Evolutionary conservation across 2,888 invertebrate genomes (phyloP).

Genomic region (Peribatodes rhomboidaria): DNA sequence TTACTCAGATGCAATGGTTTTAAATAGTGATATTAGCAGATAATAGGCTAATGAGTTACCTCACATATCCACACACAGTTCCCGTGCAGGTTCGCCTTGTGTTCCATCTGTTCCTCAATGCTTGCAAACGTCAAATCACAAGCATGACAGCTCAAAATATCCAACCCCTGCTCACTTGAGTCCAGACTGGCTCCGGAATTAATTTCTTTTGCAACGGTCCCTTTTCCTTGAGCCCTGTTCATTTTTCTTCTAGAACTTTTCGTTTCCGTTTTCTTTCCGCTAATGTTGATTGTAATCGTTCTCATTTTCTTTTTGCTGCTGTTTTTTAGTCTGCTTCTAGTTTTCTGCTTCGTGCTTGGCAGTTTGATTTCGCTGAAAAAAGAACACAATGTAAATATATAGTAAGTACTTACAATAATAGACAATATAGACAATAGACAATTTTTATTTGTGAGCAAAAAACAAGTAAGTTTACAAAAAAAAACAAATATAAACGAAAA

Average conservation of each 20-base stretch:
- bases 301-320: neutral
- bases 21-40: too few species aligned
- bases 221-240: neutral
- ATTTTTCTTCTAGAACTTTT: neutral
- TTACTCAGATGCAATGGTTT: too few species aligned
- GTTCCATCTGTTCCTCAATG: neutral
- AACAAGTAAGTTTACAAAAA: too few species aligned
- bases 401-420: too few species aligned
- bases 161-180: neutral
- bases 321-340: neutral
- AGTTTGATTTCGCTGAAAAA: too few species aligned
- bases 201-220: neutral
- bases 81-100: neutral
- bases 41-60: too few species aligned
- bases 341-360: neutral
- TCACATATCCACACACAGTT: constrained; percentile 2
- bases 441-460: too few species aligned
- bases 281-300: neutral
- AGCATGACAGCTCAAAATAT: neutral
- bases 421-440: too few species aligned
- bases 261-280: neutral
- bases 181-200: neutral
- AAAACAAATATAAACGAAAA: too few species aligned
- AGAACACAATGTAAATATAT: too few species aligned
- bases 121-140: neutral